A percentile compares a stretch with the other conserved stretches of the same genome.
phyloP scores from a whole-genome alignment of 1,140 invertebrate genomes.

The Pomacea maculata region DNA sequence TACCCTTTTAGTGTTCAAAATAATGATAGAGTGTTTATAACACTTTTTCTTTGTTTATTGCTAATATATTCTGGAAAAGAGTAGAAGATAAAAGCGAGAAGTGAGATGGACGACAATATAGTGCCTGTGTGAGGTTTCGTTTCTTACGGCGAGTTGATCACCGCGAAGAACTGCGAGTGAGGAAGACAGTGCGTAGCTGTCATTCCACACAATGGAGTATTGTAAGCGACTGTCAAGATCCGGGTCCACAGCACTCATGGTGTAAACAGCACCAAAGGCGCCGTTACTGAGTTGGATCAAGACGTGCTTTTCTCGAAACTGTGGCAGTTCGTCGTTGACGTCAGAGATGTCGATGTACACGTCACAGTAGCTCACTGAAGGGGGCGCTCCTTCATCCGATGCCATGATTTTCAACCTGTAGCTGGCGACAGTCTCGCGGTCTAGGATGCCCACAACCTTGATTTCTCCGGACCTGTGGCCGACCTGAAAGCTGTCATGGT shows the following conservation, averaged over 20 bases:
- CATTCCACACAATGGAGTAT: neutral
- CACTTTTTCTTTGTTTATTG: too few species aligned
- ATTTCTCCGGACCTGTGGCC: conserved; percentile 13
- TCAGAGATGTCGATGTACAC: neutral
- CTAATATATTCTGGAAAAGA: too few species aligned
- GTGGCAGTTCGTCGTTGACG: conserved; percentile 11
- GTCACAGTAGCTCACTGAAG: neutral
- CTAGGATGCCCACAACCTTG: conserved; percentile 11
- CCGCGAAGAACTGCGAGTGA: too few species aligned
- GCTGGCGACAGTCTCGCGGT: conserved; percentile 6
- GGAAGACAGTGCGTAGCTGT: neutral
- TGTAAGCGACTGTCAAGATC: neutral
- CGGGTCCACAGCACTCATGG: conserved; percentile 13
- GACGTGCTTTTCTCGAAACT: neutral
- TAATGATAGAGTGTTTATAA: too few species aligned
- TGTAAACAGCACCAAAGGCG: neutral
- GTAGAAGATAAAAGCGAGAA: too few species aligned
- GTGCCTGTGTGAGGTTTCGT: too few species aligned
- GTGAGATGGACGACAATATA: too few species aligned
- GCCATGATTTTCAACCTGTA: conserved; percentile 19
- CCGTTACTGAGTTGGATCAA: too few species aligned
- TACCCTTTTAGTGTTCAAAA: too few species aligned
- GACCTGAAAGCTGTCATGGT: conserved; percentile 22
- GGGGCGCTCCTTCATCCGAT: conserved; percentile 5
- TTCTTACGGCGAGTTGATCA: too few species aligned